Percentiles rank a stretch among this genome's conserved stretches.
Conservation (phyloP, 2,113 vertebrate species). For the Percina caprodes region DNA sequence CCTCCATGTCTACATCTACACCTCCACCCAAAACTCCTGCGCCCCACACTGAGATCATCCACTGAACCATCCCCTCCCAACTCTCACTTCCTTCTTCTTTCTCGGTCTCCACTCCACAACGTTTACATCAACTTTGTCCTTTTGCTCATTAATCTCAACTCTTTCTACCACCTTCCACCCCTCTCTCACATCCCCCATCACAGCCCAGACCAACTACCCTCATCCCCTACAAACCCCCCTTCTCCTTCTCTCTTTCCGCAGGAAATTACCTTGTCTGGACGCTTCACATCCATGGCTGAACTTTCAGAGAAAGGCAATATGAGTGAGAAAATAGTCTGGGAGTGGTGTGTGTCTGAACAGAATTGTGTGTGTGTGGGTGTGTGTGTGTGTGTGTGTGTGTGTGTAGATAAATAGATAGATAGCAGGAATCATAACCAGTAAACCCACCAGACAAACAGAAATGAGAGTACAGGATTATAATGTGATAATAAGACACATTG, state of each 20-base stretch:
- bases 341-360: conserved; percentile 31
- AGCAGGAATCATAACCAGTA: neutral
- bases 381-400: no score
- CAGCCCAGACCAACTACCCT: conserved; percentile 36
- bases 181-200: conserved; percentile 17
- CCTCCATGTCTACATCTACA: neutral
- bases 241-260: conserved; percentile 65
- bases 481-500: neutral
- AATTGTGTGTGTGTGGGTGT: neutral
- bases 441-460: neutral
- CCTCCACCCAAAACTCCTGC: conserved; percentile 60
- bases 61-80: neutral
- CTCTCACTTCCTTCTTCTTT: conserved; percentile 49
- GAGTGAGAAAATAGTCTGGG: conserved; percentile 46
- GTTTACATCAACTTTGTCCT: conserved; percentile 60
- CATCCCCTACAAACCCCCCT: neutral
- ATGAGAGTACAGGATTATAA: neutral
- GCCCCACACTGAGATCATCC: conserved; percentile 48
- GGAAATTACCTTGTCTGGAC: conserved; percentile 84
- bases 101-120: conserved; percentile 10
- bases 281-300: conserved; percentile 53
- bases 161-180: conserved; percentile 8
- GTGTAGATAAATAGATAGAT: neutral
- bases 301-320: conserved; percentile 46
- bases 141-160: conserved; percentile 52